Base-by-base conservation (phyloP, 2,797 vertebrate species). In the Liasis olivaceus region DNA sequence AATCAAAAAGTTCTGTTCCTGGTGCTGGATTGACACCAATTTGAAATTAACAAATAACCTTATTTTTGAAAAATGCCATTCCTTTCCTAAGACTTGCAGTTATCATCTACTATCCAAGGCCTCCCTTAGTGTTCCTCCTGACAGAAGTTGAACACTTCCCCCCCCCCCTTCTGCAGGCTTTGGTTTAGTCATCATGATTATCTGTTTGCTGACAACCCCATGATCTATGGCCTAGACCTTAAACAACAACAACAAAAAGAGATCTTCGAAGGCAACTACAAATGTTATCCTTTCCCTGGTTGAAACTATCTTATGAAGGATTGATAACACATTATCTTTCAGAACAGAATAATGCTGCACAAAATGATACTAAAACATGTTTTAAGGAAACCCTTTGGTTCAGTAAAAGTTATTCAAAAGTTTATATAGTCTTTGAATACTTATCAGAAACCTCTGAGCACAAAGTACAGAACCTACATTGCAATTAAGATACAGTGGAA, bases 391-490 rank as follows among this genome's bases (percentile, higher is more conserved):
- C 94, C 96, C 96, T 95, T 95, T 96, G 95, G 94, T 95, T 97
- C 77, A 0, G 94, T 96, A 93, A 97, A 97, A 97, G 97, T 98
- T 98, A 97, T 98, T 97, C 95, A 96, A 94, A 97, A 98, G 97
- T 97, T 97, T 98, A 97, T 97, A 96, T 64, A 97, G 97, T 96
- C 96, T 97, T 96, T 95, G 96, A 98, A 97, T 94, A 97, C 96
- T 98, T 98, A 98, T 98, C 98, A 98, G 97, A 97, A 97, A 42
- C 96, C 97, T 96, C 97, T 97, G 97, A 96, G 94, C 96, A 97
- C 95, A 98, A 97, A 97, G 98, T 97, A 98, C 98, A 98, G 97
- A 97, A 95, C 97, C 97, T 98, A 96, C 97, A 36, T 97, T 98
- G 97, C 97, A 97, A 96, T 96, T 97, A 97, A 97, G 97, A 97